phyloP scores from a whole-genome alignment of 2,797 vertebrate species.

The Poecile montanus region DNA sequence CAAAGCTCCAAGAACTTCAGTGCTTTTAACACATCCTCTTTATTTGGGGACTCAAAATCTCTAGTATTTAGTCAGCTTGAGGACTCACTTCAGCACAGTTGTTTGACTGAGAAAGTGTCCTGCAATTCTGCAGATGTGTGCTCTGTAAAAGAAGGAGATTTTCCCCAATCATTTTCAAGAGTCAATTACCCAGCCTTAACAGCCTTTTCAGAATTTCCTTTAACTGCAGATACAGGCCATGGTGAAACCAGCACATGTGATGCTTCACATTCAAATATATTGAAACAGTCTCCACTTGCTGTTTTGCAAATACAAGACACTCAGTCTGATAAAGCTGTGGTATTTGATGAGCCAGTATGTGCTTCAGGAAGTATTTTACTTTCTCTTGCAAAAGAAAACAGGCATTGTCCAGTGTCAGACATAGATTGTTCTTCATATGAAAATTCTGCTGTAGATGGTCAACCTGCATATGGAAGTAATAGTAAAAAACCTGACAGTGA shows the following conservation, averaged over 20 bases:
- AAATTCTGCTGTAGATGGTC: neutral
- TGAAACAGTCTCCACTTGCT: neutral
- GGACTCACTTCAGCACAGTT: neutral
- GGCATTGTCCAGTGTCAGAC: constrained; percentile 49
- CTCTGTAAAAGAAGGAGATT: neutral
- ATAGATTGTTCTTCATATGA: neutral
- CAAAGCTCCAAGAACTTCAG: constrained; percentile 24
- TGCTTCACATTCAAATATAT: neutral
- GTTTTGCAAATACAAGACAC: constrained; percentile 61
- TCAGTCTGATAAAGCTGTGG: constrained; percentile 53
- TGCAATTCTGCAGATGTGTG: neutral
- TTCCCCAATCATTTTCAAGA: neutral
- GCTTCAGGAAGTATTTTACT: constrained; percentile 53
- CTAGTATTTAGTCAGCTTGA: neutral
- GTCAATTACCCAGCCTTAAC: neutral
- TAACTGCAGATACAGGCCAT: neutral
- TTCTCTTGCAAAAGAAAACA: constrained; percentile 62
- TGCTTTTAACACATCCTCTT: neutral
- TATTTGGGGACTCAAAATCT: neutral
- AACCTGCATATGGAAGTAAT: neutral
- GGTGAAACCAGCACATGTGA: neutral
- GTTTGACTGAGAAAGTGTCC: neutral
- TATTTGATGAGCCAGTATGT: constrained; percentile 25
- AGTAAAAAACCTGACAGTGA: neutral
- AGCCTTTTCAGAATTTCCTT: constrained; percentile 1